Evolutionary conservation across 1,140 invertebrate species (phyloP), one percentile per base, ranked within the genome.

Genomic region (Cydia strobilella): DNA sequence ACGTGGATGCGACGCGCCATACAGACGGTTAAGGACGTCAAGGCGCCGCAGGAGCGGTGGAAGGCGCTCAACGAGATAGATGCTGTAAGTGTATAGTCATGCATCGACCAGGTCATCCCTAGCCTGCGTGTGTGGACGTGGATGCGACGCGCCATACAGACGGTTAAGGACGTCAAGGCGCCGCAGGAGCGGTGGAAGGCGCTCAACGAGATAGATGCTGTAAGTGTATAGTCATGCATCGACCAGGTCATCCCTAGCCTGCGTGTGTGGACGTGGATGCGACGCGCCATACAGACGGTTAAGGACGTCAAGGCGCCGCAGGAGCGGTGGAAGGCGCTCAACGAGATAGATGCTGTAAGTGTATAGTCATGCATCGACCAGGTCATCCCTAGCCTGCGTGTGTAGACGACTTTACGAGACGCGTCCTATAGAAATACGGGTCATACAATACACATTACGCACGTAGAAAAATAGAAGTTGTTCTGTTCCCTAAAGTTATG

Each of bases 1-100:
- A 99, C 98, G 0, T 99, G 99, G 96, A 95, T 99, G 86, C 96
- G 97, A 81, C 94, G 99, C 63, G 99, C 99, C 25, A 98, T 99
- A 75, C 98, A 99, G 92, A 99, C 99, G 0, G 98, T 99, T 0
- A 94, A 95, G 62, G 95, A 96, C 75, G 96, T 99, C n/a, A 94
- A 96, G 51, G 98, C 97, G 1, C 98, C 99, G 0, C 98, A 99
- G 84, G 99, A 99, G 93, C 95, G 99, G 86, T 98, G 97, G 97
- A 99, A 93, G 27, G 98, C 98, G 12, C 94, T 99, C 1, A 99
- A 99, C 93, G 99, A 99, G 94, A 99, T 99, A 79, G 98, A 99
- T 94, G 98, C 98, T 66, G 97, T 97, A 93, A 94, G 95, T 66
- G 59, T 45, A 13, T 45, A 12, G n/a, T n/a, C n/a, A 13, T 13